Conservation (phyloP, 2,113 vertebrate genomes). For the Nyctibius bracteatus region DNA sequence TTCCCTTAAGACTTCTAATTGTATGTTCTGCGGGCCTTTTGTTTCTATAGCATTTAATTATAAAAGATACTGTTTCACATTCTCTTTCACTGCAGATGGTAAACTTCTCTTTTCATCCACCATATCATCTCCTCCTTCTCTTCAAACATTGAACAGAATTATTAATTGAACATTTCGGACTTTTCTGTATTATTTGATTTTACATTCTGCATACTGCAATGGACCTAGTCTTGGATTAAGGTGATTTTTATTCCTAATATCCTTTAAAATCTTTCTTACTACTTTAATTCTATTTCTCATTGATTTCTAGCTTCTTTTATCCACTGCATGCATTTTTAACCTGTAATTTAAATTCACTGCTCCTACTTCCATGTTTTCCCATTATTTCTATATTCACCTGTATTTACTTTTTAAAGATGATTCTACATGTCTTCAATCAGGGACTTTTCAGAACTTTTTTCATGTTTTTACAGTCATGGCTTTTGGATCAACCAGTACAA, state of each 20-base stretch:
- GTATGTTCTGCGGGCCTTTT: neutral
- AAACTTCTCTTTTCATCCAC: constrained; percentile 15
- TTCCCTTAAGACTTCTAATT: constrained; percentile 2
- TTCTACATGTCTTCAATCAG: neutral
- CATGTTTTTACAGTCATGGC: neutral
- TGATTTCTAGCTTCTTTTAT: neutral
- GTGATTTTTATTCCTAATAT: neutral
- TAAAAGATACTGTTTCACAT: neutral
- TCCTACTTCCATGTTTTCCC: neutral
- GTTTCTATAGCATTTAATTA: constrained; percentile 6
- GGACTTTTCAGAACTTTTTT: neutral
- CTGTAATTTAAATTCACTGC: constrained; percentile 10
- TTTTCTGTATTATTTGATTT: constrained; percentile 8
- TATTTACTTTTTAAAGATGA: neutral
- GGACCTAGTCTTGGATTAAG: neutral
- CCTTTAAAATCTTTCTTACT: neutral
- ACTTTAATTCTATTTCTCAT: constrained; percentile 17
- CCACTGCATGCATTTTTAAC: neutral
- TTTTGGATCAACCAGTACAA: neutral
- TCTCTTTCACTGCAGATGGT: neutral
- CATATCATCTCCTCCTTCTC: neutral
- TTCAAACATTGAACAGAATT: constrained; percentile 18
- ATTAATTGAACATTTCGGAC: neutral
- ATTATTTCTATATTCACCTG: constrained; percentile 3
- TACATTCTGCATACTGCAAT: neutral